Base-by-base conservation (phyloP, 2,888 invertebrate genomes). In the Nemotelus pantherinus region DNA sequence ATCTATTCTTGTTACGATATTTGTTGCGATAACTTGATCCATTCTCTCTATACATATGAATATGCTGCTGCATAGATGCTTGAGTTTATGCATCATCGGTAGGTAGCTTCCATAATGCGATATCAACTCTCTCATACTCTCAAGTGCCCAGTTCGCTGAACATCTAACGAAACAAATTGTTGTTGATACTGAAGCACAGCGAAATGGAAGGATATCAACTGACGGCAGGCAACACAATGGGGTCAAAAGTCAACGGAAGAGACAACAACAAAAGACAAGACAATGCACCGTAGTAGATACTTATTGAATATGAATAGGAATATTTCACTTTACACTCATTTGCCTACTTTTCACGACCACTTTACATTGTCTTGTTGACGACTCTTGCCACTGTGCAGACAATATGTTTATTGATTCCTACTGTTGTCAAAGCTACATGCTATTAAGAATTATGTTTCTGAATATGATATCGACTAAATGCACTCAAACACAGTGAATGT, bases 211-310 rank as follows among this genome's bases (percentile, higher is more conserved):
- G 65, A 65, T 65, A 65, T 45, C 44, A n/a, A 45, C 10, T 39
- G 1, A 50, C 50, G 9, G 9, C 6, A 9, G 50, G 5, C 25
- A 25, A 25, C 25, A 65, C 65, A 65, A 65, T 47, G 65, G 65
- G 65, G 65, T 65, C 65, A 65, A 65, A 65, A 65, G 65, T 65
- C 65, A 65, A 65, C 65, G 10, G 47, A 44, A 47, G n/a, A n/a
- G 45, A 50, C 50, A 50, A 50, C 50, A 50, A 50, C 9, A 50
- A 25, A 25, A 1, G 25, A 25, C 25, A 25, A 25, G 25, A 25
- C 25, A 25, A 25, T 25, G 25, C 25, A 25, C 25, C 25, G 25
- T 25, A 25, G 25, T 25, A 25, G 25, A 25, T 25, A 25, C 25
- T 25, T 25, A 53, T 53, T 53, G 53, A 53, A 53, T 53, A 53